phyloP scores from a whole-genome alignment of 2,888 invertebrate species.

The Pseudoips prasinana region DNA sequence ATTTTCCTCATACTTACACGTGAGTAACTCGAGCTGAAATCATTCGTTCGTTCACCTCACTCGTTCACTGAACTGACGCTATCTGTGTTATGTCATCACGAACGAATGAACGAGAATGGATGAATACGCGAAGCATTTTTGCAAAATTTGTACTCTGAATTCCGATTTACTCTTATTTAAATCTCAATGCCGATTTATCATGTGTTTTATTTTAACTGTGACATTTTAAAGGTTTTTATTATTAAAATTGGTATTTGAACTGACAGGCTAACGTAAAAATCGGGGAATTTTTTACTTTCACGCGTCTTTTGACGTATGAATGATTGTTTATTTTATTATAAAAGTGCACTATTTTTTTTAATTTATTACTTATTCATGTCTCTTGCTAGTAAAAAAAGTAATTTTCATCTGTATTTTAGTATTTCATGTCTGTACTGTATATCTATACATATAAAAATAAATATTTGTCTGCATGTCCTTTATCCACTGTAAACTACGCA shows the following conservation, averaged over 20 bases:
- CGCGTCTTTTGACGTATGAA: no score
- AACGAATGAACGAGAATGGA: conserved; percentile 32
- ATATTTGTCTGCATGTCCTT: no score
- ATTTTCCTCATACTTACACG: conserved; percentile 29
- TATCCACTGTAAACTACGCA: no score
- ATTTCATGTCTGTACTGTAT: no score
- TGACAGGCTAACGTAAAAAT: no score
- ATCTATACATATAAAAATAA: no score
- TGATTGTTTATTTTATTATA: no score
- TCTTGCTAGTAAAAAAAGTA: no score
- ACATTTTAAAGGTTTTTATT: conserved; percentile 1
- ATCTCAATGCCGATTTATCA: conserved; percentile 17
- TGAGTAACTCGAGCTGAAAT: conserved; percentile 26
- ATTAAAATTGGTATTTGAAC: neutral
- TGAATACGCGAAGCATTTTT: conserved; percentile 21
- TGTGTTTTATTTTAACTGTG: conserved; percentile 8
- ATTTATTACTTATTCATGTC: no score
- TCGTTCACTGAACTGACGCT: conserved; percentile 35
- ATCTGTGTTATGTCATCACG: conserved; percentile 26
- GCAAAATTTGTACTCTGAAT: conserved; percentile 13
- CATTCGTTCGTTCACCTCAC: conserved; percentile 33
- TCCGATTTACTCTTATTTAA: conserved; percentile 20
- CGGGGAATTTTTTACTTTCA: no score
- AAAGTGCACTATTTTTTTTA: no score
- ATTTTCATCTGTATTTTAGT: no score